Percentiles rank a stretch among this genome's conserved stretches.
These are phyloP conservation scores for Steinernema carpocapsae DNA, from an alignment of 2,888 invertebrate genomes.

Conservation along the genomic window DNA sequence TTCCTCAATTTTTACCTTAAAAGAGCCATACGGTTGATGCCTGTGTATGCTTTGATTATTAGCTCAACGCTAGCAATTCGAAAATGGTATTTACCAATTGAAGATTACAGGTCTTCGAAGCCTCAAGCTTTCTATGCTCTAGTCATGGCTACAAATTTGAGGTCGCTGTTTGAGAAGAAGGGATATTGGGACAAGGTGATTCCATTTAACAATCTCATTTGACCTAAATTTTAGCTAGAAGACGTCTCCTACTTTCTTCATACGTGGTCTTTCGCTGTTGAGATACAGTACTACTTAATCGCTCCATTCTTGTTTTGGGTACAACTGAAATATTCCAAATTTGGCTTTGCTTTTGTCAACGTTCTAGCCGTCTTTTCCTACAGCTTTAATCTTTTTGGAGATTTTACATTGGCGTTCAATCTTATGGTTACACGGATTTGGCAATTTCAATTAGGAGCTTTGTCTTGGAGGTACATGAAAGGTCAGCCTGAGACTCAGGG, in stretches of 20 bases:
- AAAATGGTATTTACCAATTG: slow-evolving; percentile 34
- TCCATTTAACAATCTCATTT: no score
- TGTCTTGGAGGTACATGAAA: slow-evolving; percentile 28
- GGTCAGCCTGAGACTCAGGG: no score
- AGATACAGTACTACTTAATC: slow-evolving; percentile 47
- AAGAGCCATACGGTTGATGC: slow-evolving; percentile 41
- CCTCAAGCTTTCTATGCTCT: slow-evolving; percentile 38
- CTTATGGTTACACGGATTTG: slow-evolving; percentile 41
- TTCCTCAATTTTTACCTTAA: slow-evolving; percentile 40
- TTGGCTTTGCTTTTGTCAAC: slow-evolving; percentile 29
- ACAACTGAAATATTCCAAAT: background rate
- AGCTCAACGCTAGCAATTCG: slow-evolving; percentile 18
- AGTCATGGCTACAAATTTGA: slow-evolving; percentile 37
- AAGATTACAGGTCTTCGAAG: slow-evolving; percentile 37
- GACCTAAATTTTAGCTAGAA: no score
- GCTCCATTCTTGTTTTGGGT: slow-evolving; percentile 41
- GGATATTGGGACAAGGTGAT: slow-evolving; percentile 41
- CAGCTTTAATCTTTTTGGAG: slow-evolving; percentile 33
- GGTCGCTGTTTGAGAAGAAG: slow-evolving; percentile 42
- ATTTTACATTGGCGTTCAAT: slow-evolving; percentile 33
- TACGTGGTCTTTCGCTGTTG: slow-evolving; percentile 44
- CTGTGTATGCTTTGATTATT: slow-evolving; percentile 41
- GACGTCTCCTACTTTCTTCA: slow-evolving; percentile 39
- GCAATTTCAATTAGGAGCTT: slow-evolving; percentile 45
- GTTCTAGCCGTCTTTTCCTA: slow-evolving; percentile 34